Conservation (phyloP, 1,140 invertebrate genomes). For the Calliphora vicina region DNA sequence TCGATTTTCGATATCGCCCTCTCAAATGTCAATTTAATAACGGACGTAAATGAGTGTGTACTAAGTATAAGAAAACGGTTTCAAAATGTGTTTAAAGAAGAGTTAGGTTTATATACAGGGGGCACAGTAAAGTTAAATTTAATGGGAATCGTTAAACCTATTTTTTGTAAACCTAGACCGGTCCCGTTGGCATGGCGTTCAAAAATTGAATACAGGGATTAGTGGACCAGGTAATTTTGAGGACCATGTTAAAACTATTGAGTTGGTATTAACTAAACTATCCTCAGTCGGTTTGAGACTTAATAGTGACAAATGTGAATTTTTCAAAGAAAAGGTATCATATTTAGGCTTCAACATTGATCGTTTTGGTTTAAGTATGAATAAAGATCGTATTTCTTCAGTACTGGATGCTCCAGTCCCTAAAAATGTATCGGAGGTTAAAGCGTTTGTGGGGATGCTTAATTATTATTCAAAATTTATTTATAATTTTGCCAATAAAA, state of each 20-base stretch:
- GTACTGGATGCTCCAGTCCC: constrained; percentile 44
- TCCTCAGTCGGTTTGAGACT: constrained; percentile 40
- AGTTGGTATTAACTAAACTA: constrained; percentile 25
- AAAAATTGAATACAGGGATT: constrained; percentile 45
- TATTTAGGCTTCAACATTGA: constrained; percentile 50
- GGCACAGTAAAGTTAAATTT: constrained; percentile 50
- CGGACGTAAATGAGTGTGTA: neutral
- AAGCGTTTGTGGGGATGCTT: constrained; percentile 49
- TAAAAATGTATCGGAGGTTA: constrained; percentile 44
- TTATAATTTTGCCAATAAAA: constrained; percentile 47
- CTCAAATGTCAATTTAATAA: neutral
- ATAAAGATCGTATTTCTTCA: constrained; percentile 41
- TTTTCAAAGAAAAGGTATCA: constrained; percentile 46
- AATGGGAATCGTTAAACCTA: neutral
- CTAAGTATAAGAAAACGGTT: neutral
- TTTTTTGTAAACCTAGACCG: constrained; percentile 30
- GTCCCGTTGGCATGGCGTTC: constrained; percentile 35
- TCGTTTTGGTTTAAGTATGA: constrained; percentile 44
- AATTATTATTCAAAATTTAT: constrained; percentile 59
- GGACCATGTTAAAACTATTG: neutral
- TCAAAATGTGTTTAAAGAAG: neutral
- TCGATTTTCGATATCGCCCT: neutral
- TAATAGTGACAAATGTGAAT: constrained; percentile 49
- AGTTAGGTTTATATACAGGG: neutral
- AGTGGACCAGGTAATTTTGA: constrained; percentile 40